These are phyloP conservation scores for Raphicerus campestris DNA, from an alignment of 2,113 vertebrate species.

Conservation along the genomic window DNA sequence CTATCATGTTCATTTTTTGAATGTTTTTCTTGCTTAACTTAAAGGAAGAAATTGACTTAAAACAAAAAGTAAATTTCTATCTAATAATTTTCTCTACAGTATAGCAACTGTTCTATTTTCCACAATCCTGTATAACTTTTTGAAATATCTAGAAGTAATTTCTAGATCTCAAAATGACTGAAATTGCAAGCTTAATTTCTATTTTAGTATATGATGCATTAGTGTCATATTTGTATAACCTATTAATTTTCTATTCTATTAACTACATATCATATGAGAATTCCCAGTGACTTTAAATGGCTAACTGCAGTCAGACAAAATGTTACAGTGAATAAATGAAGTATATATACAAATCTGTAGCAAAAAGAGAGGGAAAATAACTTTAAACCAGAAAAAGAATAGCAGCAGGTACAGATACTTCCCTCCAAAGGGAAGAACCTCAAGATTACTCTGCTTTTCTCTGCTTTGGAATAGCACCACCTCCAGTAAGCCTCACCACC, in stretches of 20 bases:
- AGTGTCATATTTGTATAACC: background rate
- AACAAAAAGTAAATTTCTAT: background rate
- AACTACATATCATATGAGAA: background rate
- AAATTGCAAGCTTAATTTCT: constrained; percentile 43
- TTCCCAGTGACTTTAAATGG: background rate
- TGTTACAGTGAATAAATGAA: background rate
- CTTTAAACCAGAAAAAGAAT: background rate
- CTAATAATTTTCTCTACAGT: constrained; percentile 9
- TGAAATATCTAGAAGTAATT: constrained; percentile 29
- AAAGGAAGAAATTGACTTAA: constrained; percentile 23
- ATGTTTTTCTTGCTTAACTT: constrained; percentile 27
- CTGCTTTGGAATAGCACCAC: background rate
- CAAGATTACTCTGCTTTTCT: background rate
- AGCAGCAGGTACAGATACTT: background rate
- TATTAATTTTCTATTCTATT: background rate
- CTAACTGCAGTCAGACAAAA: background rate
- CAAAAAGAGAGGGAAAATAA: background rate
- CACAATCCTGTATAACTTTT: background rate
- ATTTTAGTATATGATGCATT: background rate
- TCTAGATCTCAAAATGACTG: constrained; percentile 4
- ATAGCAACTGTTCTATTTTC: constrained; percentile 5
- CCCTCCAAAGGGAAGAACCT: background rate
- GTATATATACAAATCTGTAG: background rate
- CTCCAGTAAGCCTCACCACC: background rate
- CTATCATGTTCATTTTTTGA: background rate